A percentile compares a stretch with the other conserved stretches of the same genome.
Conservation (phyloP, 2,888 invertebrate species). For the Eilema caniola region DNA sequence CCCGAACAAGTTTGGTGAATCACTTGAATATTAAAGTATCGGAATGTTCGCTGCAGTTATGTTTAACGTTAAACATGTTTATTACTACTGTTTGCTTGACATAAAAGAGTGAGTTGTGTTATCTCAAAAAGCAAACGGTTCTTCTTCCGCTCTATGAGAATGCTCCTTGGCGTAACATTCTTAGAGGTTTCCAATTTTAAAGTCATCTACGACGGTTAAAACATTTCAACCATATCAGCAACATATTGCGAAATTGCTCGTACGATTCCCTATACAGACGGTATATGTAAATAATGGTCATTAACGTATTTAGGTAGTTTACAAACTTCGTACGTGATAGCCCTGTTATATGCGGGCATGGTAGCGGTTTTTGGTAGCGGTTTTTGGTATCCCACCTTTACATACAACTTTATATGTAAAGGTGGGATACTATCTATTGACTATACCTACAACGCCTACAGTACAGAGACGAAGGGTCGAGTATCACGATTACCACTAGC, state of each 20-base stretch:
- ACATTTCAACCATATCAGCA: neutral
- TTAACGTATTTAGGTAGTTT: neutral
- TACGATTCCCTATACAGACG: neutral
- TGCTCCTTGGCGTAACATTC: neutral
- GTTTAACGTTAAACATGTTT: neutral
- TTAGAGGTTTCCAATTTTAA: neutral
- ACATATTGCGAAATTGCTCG: neutral
- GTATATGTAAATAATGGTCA: neutral
- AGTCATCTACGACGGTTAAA: neutral
- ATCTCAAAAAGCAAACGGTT: neutral
- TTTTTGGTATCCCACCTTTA: no score
- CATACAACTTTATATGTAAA: no score
- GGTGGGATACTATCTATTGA: no score
- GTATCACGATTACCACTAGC: neutral
- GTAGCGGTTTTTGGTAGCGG: neutral
- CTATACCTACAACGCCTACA: no score
- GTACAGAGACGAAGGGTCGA: neutral
- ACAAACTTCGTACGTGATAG: neutral
- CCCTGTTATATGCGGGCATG: neutral
- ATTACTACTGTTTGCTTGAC: neutral
- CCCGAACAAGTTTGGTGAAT: constrained; percentile 8
- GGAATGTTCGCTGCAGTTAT: neutral
- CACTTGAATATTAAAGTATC: neutral
- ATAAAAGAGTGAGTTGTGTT: no score
- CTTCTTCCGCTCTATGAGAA: neutral